Evolutionary conservation across 2,797 vertebrate genomes (phyloP).

Genomic region (Alectoris magna): DNA sequence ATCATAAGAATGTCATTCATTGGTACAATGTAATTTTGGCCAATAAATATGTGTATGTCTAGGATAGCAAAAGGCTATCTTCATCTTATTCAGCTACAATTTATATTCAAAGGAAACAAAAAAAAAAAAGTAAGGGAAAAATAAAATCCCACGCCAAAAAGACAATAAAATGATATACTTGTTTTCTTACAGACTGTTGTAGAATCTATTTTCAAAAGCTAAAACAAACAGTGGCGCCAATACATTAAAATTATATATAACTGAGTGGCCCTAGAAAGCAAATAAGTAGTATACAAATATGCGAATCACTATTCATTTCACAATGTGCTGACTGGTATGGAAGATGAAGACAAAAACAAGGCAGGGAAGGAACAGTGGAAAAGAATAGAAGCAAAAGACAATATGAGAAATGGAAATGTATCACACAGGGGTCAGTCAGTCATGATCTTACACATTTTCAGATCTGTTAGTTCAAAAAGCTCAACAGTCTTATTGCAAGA

Average conservation of each 20-base stretch:
- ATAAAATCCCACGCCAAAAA: background rate
- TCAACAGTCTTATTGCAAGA: background rate
- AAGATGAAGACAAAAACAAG: background rate
- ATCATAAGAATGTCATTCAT: constrained; percentile 35
- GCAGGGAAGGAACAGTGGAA: background rate
- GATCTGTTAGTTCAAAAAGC: background rate
- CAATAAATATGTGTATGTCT: constrained; percentile 42
- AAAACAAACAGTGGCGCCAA: too few relatives aligned
- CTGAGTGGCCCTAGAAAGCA: too few relatives aligned
- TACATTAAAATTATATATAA: too few relatives aligned
- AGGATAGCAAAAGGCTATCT: constrained; percentile 49
- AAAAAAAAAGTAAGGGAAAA: background rate
- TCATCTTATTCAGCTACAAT: background rate
- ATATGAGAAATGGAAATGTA: background rate
- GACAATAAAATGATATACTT: too few relatives aligned
- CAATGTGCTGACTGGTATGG: background rate
- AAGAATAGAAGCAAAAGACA: background rate
- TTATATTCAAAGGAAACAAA: background rate
- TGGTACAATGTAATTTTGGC: constrained; percentile 19
- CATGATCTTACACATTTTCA: background rate
- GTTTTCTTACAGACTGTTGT: too few relatives aligned
- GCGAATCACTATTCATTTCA: background rate
- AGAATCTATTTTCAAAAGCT: too few relatives aligned
- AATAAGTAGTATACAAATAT: background rate
- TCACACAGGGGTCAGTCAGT: background rate